Evolutionary conservation across 2,888 invertebrate genomes (phyloP).

Genomic region (Archaeoteleia sp.): DNA sequence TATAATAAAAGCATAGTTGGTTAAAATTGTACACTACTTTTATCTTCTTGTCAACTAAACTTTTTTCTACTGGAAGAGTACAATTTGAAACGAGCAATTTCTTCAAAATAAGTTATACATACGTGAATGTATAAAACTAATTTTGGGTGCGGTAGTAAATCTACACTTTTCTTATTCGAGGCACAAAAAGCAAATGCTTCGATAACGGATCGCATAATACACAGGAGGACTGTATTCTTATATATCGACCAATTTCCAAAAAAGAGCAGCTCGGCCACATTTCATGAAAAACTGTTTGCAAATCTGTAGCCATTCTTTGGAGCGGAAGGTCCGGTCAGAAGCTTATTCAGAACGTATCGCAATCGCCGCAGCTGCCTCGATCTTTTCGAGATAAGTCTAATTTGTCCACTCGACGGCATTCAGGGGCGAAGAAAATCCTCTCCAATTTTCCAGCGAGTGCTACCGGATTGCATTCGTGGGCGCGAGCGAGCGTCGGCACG

Average conservation of each 20-base stretch:
- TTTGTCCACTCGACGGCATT: conserved; percentile 61
- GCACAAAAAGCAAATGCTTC: conserved; percentile 12
- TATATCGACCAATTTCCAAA: conserved; percentile 28
- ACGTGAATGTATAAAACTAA: conserved; percentile 2
- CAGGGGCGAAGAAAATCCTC: conserved; percentile 63
- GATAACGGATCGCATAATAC: conserved; percentile 34
- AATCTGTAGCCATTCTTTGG: conserved; percentile 49
- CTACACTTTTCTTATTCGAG: background rate
- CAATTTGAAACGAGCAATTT: background rate
- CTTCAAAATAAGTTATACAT: too few species aligned
- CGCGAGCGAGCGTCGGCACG: conserved; percentile 34
- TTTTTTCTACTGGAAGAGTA: too few species aligned
- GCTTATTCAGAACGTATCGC: conserved; percentile 43
- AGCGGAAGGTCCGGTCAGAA: conserved; percentile 46
- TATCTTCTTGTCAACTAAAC: too few species aligned
- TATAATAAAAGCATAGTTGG: too few species aligned
- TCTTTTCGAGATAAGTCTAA: conserved; percentile 71
- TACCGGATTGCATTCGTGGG: conserved; percentile 47
- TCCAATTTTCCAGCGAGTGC: conserved; percentile 65
- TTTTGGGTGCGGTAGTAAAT: conserved; percentile 2
- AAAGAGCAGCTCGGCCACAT: conserved; percentile 41
- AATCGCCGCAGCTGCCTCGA: conserved; percentile 61
- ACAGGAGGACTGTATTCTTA: conserved; percentile 24
- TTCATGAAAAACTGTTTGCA: conserved; percentile 54
- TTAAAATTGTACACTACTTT: too few species aligned